Conservation (phyloP, 2,797 vertebrate species). For the Apogon hyalosoma region DNA sequence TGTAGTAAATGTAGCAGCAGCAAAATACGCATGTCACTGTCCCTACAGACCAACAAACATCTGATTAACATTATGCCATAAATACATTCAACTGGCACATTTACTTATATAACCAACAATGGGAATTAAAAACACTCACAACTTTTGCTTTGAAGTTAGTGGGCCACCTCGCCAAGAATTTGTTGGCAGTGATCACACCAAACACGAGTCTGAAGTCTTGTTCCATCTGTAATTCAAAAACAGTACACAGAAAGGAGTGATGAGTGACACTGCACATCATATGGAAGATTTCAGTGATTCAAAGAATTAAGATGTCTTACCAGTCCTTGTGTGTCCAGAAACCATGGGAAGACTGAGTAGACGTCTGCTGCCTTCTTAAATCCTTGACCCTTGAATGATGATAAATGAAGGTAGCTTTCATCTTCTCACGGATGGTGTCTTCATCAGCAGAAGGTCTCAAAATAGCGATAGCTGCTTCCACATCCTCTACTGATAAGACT, state of each 20-base stretch:
- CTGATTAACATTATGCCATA: too few species aligned
- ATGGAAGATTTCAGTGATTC: slow-evolving; percentile 23
- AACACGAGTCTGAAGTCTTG: slow-evolving; percentile 4
- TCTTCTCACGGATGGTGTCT: slow-evolving; percentile 37
- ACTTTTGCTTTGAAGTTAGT: slow-evolving; percentile 23
- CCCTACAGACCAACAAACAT: too few species aligned
- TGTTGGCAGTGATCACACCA: slow-evolving; percentile 34
- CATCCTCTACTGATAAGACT: slow-evolving; percentile 27
- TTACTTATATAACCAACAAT: too few species aligned
- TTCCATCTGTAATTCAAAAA: too few species aligned
- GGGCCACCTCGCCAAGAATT: slow-evolving; percentile 37
- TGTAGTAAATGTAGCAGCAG: too few species aligned
- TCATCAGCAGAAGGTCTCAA: slow-evolving; percentile 46
- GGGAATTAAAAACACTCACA: too few species aligned
- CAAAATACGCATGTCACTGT: too few species aligned
- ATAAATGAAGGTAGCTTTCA: slow-evolving; percentile 43
- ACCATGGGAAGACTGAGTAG: slow-evolving; percentile 30
- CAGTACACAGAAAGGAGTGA: too few species aligned
- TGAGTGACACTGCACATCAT: background rate
- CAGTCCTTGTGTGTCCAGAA: too few species aligned
- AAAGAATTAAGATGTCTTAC: slow-evolving; percentile 35
- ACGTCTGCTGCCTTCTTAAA: slow-evolving; percentile 41
- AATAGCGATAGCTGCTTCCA: slow-evolving; percentile 44
- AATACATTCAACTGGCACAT: too few species aligned
- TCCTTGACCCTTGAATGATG: slow-evolving; percentile 39